Base-by-base conservation (phyloP, 1,140 invertebrate species). In the Mamestra configurata region DNA sequence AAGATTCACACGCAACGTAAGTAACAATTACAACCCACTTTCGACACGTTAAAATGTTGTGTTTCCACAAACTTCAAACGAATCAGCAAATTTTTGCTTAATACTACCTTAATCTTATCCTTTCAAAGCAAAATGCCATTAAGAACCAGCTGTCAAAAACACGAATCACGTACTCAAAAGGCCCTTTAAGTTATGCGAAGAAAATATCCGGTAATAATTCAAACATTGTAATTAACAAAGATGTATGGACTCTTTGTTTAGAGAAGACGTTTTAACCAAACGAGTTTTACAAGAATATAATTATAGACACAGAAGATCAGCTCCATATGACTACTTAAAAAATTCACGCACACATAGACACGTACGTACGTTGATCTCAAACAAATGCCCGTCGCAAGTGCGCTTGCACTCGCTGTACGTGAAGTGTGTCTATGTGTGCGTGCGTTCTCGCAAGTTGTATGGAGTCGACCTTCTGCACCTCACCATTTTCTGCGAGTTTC, bases 181-280 rank as follows among this genome's bases (percentile, higher is more conserved):
- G 49, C n/a, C 1, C 18, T 22, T 13, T 24, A 75, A 57, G 31
- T 75, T 59, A 66, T 49, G 59, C 27, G 13, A 66, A 53, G 40
- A 77, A 77, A 51, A 46, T 46, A 77, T 66, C 8, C 18, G 51
- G n/a, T 35, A 57, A 61, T 75, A 75, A 75, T 46, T 61, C 35
- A 46, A n/a, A 43, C 15, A 43, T n/a, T 59, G 72, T 59, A 59
- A 75, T 75, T 75, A 75, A 46, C 51, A 37, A 59, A 40, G 51
- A 61, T 43, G n/a, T 37, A 40, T 10, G 20, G 7, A 27, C 20
- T 31, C 11, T 75, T 61, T 75, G 55, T 75, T 75, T 59, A 40
- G 6, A 15, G 20, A n/a, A 43, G 7, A 40, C 53, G 31, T 37
- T 73, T n/a, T 40, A 59, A 22, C 37, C 71, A 75, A 59, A 43